Base-by-base conservation (phyloP, 1,140 invertebrate species). In the Saccostrea glomerata region DNA sequence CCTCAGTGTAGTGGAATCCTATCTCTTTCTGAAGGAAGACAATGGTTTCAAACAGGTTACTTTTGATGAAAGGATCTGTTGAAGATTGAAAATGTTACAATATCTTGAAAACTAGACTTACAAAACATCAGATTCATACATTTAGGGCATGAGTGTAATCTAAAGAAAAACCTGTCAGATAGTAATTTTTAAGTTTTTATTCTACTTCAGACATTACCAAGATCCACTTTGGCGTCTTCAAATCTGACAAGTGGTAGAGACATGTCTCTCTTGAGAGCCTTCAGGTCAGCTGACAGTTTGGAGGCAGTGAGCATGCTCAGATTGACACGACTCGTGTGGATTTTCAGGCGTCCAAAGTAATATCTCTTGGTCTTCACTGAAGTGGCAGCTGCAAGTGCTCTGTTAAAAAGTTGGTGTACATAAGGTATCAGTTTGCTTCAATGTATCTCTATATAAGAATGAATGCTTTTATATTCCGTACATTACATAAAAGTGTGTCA, bases 141-240 rank as follows among this genome's bases (percentile, higher is more conserved):
- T 47, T 47, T 47, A 47, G 9, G 9, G 47, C 30, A 36, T 36
- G 30, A 36, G 30, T 36, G 47, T 47, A 9, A 47, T 47, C 47
- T 47, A 36, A 36, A 36, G 30, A 36, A 36, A 36, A 36, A 36
- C 30, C 30, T 36, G n/a, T n/a, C n/a, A n/a, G 30, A 36, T 36
- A 36, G 30, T 36, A 36, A 36, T 36, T 36, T 36, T 36, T 36
- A 1, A 36, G 30, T 1, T 36, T 36, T 36, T 36, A 36, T 47
- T 0, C 47, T 47, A 2, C 5, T 47, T 9, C 47, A 47, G 0
- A 47, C 70, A 13, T 77, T 88, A 95, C 94, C 94, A 60, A 99
- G 95, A 91, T 99, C 97, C 36, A 99, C 98, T 17, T 97, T 96
- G 3, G 98, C 99, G 95, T 99, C 98, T 96, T 99, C 99, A 95